Conservation (phyloP, 1,140 invertebrate genomes). For the Cepaea nemoralis region DNA sequence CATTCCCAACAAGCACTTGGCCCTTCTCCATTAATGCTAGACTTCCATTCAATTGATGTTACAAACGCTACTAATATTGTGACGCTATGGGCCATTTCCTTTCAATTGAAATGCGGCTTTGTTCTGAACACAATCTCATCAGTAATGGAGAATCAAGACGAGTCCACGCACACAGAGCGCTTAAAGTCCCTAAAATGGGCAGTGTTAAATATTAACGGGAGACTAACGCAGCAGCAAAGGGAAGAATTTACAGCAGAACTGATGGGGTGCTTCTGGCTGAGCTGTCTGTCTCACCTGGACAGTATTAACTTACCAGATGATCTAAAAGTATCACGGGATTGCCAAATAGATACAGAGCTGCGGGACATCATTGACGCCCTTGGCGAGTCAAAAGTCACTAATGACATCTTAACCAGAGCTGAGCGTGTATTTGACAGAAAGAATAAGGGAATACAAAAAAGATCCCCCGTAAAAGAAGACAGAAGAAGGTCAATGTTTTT, state of each 20-base stretch:
- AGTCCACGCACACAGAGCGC: neutral
- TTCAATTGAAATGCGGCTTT: neutral
- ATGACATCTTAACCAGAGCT: neutral
- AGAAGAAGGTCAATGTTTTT: neutral
- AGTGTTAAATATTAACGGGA: neutral
- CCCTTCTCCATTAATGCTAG: neutral
- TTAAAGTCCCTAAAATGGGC: neutral
- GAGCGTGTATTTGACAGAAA: neutral
- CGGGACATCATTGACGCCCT: neutral
- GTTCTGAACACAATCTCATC: neutral
- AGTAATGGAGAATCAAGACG: neutral
- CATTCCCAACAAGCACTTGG: neutral
- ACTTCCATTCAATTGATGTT: neutral
- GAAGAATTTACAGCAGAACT: neutral
- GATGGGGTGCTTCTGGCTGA: neutral
- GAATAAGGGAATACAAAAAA: neutral
- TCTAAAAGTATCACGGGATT: neutral
- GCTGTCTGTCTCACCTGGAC: neutral
- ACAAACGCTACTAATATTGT: neutral
- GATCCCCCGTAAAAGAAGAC: neutral
- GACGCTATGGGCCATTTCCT: neutral
- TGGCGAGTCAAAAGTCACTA: neutral
- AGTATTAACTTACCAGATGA: too few relatives aligned
- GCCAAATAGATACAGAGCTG: neutral
- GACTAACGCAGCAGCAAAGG: neutral